Evolutionary conservation across 2,113 vertebrate species (phyloP).

Genomic region (Oryctolagus cuniculus): mOryCun1.1 NC_091453.1:102286501-102287000

Average conservation of each 20-base stretch:
- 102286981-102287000: conserved; percentile 51
- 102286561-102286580: conserved; percentile 51
- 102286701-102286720: conserved; percentile 42
- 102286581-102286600: not conserved
- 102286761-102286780: conserved; percentile 35
- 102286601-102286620: conserved; percentile 37
- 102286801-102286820: conserved; percentile 72
- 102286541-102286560: not conserved
- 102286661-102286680: not conserved
- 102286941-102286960: conserved; percentile 61
- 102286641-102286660: conserved; percentile 25
- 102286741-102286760: conserved; percentile 62
- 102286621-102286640: conserved; percentile 7
- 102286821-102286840: conserved; percentile 64
- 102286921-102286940: conserved; percentile 67
- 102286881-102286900: conserved; percentile 49
- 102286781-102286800: conserved; percentile 58
- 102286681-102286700: conserved; percentile 39
- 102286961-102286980: conserved; percentile 56
- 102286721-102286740: not conserved
- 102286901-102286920: conserved; percentile 69
- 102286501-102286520: not conserved
- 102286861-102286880: conserved; percentile 32
- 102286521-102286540: not conserved
- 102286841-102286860: conserved; percentile 59